Percentiles rank a stretch among this genome's conserved stretches.
Conservation (phyloP, 2,888 invertebrate genomes). For the Amblyteles armatorius region DNA sequence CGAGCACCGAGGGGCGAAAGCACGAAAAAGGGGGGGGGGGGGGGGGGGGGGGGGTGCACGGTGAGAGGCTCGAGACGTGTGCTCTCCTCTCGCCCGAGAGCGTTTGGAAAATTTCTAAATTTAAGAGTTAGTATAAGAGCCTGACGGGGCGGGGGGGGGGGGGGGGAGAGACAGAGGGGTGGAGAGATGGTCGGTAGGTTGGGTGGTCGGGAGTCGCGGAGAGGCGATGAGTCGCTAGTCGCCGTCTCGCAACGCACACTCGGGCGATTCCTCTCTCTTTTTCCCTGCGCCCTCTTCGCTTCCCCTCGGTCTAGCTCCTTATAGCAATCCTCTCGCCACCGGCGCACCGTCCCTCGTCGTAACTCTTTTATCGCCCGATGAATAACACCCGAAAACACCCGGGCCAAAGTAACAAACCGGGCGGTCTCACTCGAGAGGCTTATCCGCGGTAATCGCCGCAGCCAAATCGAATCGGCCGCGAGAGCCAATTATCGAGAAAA, state of each 20-base stretch:
- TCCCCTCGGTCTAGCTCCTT: conserved; percentile 46
- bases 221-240: conserved; percentile 61
- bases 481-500: too few relatives aligned
- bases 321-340: conserved; percentile 52
- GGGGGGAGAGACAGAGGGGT: conserved; percentile 66
- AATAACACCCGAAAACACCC: conserved; percentile 23
- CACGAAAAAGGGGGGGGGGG: conserved; percentile 26
- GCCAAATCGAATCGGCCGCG: too few relatives aligned
- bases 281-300: neutral
- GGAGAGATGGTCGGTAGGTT: conserved; percentile 11
- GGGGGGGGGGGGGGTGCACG: conserved; percentile 51
- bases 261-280: neutral
- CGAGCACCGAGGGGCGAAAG: conserved; percentile 43
- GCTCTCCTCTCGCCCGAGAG: conserved; percentile 42
- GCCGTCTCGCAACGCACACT: conserved; percentile 21
- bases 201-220: conserved; percentile 23
- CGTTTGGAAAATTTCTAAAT: conserved; percentile 78
- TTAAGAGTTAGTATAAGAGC: conserved; percentile 77
- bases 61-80: conserved; percentile 55
- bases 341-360: conserved; percentile 33
- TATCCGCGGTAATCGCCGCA: neutral
- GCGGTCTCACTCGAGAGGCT: neutral
- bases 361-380: conserved; percentile 51
- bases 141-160: conserved; percentile 61
- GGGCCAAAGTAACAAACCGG: conserved; percentile 20